A percentile compares a stretch with the other conserved stretches of the same genome.
These are phyloP conservation scores for Apogon hyalosoma DNA, from an alignment of 2,797 vertebrate species.

Conservation along the genomic window DNA sequence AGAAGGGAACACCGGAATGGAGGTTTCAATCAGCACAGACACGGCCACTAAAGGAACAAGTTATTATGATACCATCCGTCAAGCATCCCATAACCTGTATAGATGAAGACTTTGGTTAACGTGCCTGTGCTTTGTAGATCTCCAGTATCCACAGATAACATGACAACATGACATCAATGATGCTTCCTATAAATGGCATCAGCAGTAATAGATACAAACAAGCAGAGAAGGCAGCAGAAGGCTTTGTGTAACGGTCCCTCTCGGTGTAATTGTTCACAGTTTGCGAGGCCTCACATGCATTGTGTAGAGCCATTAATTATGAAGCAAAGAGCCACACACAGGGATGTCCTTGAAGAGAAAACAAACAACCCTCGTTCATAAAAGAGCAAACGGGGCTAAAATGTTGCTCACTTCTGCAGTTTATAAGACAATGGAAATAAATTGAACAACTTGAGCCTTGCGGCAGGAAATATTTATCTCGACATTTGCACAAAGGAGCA, in stretches of 20 bases:
- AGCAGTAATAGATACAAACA: constrained; percentile 38
- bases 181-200: constrained; percentile 28
- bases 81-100: too few species aligned
- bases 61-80: too few species aligned
- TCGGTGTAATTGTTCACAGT: constrained; percentile 44
- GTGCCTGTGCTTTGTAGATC: too few species aligned
- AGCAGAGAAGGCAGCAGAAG: constrained; percentile 2
- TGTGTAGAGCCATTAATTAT: constrained; percentile 56
- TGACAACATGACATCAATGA: constrained; percentile 11
- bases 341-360: constrained; percentile 49
- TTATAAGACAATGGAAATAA: constrained; percentile 43
- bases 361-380: constrained; percentile 44
- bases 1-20: too few species aligned
- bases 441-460: constrained; percentile 30
- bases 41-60: too few species aligned
- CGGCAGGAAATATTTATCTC: constrained; percentile 12
- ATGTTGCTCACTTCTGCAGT: constrained; percentile 48
- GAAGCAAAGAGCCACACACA: constrained; percentile 40
- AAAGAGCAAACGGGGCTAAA: constrained; percentile 45
- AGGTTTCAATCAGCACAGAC: too few species aligned
- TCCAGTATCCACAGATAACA: constrained; percentile 4
- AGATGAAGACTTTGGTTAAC: too few species aligned
- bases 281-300: constrained; percentile 27
- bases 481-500: neutral
- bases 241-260: constrained; percentile 38